Percentiles rank a stretch among this genome's conserved stretches.
phyloP scores from a whole-genome alignment of 1,140 invertebrate species.

The Charaxes varanes region DNA sequence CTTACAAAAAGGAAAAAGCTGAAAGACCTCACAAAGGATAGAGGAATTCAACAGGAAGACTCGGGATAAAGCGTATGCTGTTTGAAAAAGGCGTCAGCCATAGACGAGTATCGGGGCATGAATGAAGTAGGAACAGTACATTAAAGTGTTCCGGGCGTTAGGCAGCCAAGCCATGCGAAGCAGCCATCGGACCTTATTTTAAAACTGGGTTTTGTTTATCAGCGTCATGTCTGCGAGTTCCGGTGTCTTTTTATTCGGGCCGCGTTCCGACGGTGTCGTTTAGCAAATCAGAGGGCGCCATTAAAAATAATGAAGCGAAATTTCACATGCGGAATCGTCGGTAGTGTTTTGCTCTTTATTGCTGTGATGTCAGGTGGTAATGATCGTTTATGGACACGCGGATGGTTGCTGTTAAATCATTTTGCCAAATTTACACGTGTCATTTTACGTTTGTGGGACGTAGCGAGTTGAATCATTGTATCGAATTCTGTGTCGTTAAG shows the following conservation, averaged over 20 bases:
- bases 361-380: conserved; percentile 33
- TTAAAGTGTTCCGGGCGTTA: conserved; percentile 62
- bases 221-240: conserved; percentile 33
- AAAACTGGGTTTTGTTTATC: conserved; percentile 59
- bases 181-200: conserved; percentile 52
- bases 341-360: conserved; percentile 37
- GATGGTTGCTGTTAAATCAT: conserved; percentile 16
- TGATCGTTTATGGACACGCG: conserved; percentile 23
- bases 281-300: conserved; percentile 39
- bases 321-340: conserved; percentile 39
- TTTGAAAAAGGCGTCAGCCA: conserved; percentile 49
- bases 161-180: conserved; percentile 43
- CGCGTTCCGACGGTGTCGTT: too few species aligned
- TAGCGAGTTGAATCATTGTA: too few species aligned
- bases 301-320: conserved; percentile 57
- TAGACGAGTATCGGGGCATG: conserved; percentile 38
- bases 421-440: conserved; percentile 20
- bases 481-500: too few species aligned
- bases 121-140: conserved; percentile 36
- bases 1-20: too few species aligned
- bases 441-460: conserved; percentile 23
- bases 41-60: conserved; percentile 30
- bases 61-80: conserved; percentile 42
- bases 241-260: conserved; percentile 14
- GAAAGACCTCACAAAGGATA: conserved; percentile 36